phyloP scores from a whole-genome alignment of 2,888 invertebrate genomes.

The Phalera bucephala region DNA sequence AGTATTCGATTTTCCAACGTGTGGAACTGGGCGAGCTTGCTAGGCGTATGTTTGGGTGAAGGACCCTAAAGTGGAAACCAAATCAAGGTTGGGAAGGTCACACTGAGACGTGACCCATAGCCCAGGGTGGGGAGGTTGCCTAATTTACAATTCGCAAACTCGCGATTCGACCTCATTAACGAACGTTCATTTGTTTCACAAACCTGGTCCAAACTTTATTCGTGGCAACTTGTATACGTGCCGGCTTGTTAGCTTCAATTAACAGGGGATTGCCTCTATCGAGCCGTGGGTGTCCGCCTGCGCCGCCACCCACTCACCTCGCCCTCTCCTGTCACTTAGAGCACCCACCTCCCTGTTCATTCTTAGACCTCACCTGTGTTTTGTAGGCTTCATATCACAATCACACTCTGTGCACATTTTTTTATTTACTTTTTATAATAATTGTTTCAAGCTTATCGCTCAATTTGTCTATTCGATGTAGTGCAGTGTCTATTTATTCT shows the following conservation, averaged over 20 bases:
- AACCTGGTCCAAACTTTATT: conserved; percentile 51
- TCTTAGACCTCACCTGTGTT: conserved; percentile 57
- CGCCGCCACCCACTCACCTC: conserved; percentile 58
- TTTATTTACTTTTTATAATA: conserved; percentile 29
- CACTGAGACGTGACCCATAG: conserved; percentile 87
- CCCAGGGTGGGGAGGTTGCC: conserved; percentile 67
- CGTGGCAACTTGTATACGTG: conserved; percentile 59
- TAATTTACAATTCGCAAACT: conserved; percentile 50
- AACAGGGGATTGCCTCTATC: conserved; percentile 63
- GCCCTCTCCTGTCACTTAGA: conserved; percentile 54
- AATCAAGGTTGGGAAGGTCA: conserved; percentile 91
- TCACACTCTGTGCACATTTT: conserved; percentile 61
- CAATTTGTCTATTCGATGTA: conserved; percentile 61
- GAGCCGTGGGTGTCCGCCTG: conserved; percentile 82
- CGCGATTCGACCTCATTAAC: conserved; percentile 55
- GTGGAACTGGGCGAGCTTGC: conserved; percentile 52
- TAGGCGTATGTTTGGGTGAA: conserved; percentile 79
- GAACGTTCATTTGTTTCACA: conserved; percentile 49
- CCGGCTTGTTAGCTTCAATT: conserved; percentile 69
- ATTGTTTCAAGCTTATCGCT: conserved; percentile 64
- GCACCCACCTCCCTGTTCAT: conserved; percentile 57
- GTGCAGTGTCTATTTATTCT: conserved; percentile 53
- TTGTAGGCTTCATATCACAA: conserved; percentile 56
- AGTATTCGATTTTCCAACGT: conserved; percentile 63
- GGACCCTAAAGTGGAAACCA: conserved; percentile 90